These are phyloP conservation scores for Hoplias malabaricus DNA, from an alignment of 2,113 vertebrate species.

Conservation along the genomic window DNA sequence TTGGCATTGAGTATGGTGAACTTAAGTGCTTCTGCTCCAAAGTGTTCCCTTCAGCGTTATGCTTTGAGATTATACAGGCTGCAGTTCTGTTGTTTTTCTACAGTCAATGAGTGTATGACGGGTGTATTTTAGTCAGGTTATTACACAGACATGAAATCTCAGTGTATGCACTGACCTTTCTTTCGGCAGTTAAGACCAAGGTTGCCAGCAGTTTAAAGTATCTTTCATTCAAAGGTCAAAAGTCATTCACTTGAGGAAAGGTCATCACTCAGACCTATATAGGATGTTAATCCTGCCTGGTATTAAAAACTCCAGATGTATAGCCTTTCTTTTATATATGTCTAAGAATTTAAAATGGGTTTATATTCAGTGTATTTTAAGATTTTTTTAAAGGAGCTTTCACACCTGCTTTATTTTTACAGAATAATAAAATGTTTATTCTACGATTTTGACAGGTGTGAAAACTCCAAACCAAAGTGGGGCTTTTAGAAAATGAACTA, in stretches of 20 bases:
- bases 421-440: no score
- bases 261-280: slow-evolving; percentile 29
- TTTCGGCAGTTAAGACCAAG: background rate
- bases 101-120: background rate
- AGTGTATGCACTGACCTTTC: slow-evolving; percentile 40
- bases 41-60: no score
- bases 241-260: slow-evolving; percentile 24
- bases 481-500: no score
- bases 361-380: no score
- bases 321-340: background rate
- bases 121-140: background rate
- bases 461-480: no score
- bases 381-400: no score
- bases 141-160: slow-evolving; percentile 12
- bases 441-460: background rate
- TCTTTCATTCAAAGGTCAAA: slow-evolving; percentile 64
- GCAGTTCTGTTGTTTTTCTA: no score
- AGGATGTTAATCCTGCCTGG: background rate
- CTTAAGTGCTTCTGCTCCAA: no score
- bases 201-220: slow-evolving; percentile 22
- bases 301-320: background rate
- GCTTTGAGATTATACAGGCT: no score
- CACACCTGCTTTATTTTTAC: no score
- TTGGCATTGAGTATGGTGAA: no score
- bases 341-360: background rate